Evolutionary conservation across 92 coral and sea anemone species (phyloP).

Genomic region (Palythoa heliodiscus): DNA sequence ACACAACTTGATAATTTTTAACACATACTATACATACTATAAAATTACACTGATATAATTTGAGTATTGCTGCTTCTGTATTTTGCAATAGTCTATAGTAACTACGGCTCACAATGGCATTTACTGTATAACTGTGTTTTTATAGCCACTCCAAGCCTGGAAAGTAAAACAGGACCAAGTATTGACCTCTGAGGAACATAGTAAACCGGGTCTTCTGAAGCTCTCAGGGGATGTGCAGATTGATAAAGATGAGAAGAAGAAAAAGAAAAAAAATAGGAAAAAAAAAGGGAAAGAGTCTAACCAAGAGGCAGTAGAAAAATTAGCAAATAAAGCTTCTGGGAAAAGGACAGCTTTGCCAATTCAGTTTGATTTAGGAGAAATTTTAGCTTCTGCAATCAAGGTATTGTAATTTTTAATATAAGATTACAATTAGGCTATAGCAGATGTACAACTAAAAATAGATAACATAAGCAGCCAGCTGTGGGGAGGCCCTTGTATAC

Average conservation of each 20-base stretch:
- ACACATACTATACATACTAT: too few relatives aligned
- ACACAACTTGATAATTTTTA: too few relatives aligned
- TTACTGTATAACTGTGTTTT: neutral
- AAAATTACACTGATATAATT: too few relatives aligned
- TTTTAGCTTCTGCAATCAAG: conserved; percentile 63
- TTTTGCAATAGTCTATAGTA: too few relatives aligned
- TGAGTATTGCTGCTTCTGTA: too few relatives aligned
- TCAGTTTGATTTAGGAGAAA: conserved; percentile 79
- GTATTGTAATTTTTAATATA: conserved; percentile 26
- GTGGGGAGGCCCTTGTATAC: too few relatives aligned
- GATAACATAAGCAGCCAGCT: too few relatives aligned
- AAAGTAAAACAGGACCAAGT: conserved; percentile 13
- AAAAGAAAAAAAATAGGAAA: conserved; percentile 73
- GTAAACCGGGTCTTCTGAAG: conserved; percentile 36
- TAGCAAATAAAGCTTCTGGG: conserved; percentile 46
- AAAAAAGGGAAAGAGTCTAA: conserved; percentile 44
- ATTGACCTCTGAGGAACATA: conserved; percentile 22
- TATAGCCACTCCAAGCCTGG: conserved; percentile 36
- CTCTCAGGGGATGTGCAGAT: conserved; percentile 22
- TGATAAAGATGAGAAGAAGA: conserved; percentile 50
- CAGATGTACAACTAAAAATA: too few relatives aligned
- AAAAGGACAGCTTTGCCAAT: conserved; percentile 81
- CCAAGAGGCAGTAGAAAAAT: conserved; percentile 22
- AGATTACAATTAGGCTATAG: too few relatives aligned
- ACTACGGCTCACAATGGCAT: neutral